Base-by-base conservation (phyloP, 2,113 vertebrate species). In the Dipodomys merriami region DNA sequence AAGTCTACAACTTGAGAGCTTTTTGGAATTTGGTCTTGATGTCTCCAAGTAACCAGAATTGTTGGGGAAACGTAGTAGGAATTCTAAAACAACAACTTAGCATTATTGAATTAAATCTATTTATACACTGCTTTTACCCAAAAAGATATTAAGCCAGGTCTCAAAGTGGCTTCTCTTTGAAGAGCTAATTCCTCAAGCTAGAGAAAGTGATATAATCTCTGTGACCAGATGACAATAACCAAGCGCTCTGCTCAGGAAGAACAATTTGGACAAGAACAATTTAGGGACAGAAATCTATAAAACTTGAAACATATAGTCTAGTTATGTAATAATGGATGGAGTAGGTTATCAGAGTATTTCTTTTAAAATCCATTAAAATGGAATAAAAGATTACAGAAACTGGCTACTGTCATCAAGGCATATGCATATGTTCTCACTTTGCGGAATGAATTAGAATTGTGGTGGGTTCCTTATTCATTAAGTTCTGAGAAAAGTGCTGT, bases 61-160 rank as follows among this genome's bases (percentile, higher is more conserved):
- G 44, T 72, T 60, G 11, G 16, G 1, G 10, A 83, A 91, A 77
- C 79, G 7, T 76, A 91, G n/a, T 22, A 53, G 64, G 46, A 88
- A 72, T 19, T 33, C 80, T 93, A 69, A 39, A 39, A 39, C 89
- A 94, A 69, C 12, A 83, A 33, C 39, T 39, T 39, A 80, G 49
- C 35, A n/a, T 73, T 91, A 81, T 76, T 80, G 44, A 92, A 23
- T 85, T 53, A 13, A 82, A 33, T 91, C 64, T 88, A 89, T 92
- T 88, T 92, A 93, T 81, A 92, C 1, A 69, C 60, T 13, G 73
- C 46, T 90, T 92, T 65, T 88, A 91, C 35, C 49, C 68, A 88
- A 72, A 94, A 85, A 44, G 22, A 67, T 76, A 80, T 90, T 76
- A 92, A 73, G 8, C 25, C 46, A 80, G 35, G 3, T 5, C 33